Percentiles rank a stretch among this genome's conserved stretches.
Evolutionary conservation across 2,797 vertebrate species (phyloP).

Genomic region (Serranus cabrilla): DNA sequence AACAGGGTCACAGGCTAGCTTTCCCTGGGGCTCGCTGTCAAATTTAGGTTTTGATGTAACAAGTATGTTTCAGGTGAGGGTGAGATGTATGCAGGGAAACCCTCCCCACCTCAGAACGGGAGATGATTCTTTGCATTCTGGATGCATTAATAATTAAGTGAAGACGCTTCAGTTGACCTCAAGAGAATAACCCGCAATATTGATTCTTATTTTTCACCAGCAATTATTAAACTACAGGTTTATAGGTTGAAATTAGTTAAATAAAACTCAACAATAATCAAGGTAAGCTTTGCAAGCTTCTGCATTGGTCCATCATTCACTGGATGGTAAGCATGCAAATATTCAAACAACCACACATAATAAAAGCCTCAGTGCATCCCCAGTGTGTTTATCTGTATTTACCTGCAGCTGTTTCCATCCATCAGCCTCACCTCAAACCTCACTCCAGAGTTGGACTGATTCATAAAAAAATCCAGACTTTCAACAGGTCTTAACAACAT

Average conservation of each 20-base stretch:
- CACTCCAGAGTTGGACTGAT: no score
- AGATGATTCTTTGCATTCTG: constrained; percentile 23
- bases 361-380: no score
- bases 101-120: not conserved
- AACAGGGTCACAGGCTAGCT: constrained; percentile 72
- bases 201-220: not conserved
- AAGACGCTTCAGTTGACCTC: constrained; percentile 10
- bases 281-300: no score
- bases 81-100: constrained; percentile 17
- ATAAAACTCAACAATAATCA: no score
- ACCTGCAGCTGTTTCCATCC: no score
- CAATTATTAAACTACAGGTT: not conserved
- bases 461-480: constrained; percentile 31
- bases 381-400: no score
- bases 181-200: not conserved
- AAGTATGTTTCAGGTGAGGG: constrained; percentile 50
- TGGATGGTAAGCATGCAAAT: no score
- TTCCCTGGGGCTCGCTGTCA: constrained; percentile 56
- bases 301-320: no score
- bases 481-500: constrained; percentile 9
- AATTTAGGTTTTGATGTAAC: constrained; percentile 58
- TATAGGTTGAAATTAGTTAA: not conserved
- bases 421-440: not conserved
- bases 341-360: no score
- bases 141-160: constrained; percentile 12